A percentile compares a stretch with the other conserved stretches of the same genome.
Conservation (phyloP, 2,797 vertebrate genomes). For the Channa striata region DNA sequence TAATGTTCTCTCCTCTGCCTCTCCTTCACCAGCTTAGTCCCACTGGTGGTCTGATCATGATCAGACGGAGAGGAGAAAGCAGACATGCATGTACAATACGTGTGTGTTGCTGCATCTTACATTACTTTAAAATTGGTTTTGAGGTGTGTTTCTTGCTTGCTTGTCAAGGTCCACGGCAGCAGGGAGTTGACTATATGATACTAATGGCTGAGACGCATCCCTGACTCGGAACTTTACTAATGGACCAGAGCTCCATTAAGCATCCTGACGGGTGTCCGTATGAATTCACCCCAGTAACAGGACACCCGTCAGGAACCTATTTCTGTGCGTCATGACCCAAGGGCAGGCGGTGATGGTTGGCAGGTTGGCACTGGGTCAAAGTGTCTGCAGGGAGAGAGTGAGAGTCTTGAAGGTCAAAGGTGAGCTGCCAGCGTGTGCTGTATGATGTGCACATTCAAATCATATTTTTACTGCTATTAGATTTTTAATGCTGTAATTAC, state of each 20-base stretch:
- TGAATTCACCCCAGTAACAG: conserved; percentile 45
- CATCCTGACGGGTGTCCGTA: conserved; percentile 31
- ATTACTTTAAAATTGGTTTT: conserved; percentile 13
- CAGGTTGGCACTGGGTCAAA: conserved; percentile 57
- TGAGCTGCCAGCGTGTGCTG: conserved; percentile 67
- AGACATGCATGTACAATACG: neutral
- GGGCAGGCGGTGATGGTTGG: conserved; percentile 39
- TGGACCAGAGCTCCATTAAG: conserved; percentile 47
- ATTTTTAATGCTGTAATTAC: no score
- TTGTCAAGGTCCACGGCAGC: neutral
- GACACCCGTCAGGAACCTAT: conserved; percentile 50
- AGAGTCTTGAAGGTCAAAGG: conserved; percentile 61
- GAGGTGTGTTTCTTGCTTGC: neutral
- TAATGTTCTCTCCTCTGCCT: conserved; percentile 33
- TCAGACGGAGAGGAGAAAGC: conserved; percentile 11
- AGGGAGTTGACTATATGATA: conserved; percentile 17
- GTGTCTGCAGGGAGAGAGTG: conserved; percentile 16
- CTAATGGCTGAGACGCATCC: conserved; percentile 11
- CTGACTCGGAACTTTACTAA: conserved; percentile 43
- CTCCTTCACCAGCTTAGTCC: conserved; percentile 35
- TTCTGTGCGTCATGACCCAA: conserved; percentile 43
- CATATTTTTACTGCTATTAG: no score
- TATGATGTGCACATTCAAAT: no score
- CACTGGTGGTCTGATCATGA: conserved; percentile 34
- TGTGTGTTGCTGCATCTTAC: neutral